Evolutionary conservation across 2,888 invertebrate species (phyloP).

Genomic region (Therioaphis trifolii): DNA sequence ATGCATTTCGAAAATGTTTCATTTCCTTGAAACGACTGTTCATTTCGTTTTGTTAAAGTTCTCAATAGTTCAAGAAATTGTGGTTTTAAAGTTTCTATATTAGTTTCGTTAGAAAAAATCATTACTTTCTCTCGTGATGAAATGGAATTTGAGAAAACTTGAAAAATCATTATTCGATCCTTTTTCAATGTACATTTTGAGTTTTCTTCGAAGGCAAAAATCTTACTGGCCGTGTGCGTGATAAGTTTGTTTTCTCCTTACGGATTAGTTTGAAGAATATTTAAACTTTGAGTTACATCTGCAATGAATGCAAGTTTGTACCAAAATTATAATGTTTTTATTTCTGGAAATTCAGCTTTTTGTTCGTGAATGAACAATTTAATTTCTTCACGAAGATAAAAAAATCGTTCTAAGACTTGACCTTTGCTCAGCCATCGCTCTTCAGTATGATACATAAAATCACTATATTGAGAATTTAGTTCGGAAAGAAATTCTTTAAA

Average conservation of each 20-base stretch:
- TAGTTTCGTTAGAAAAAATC: no score
- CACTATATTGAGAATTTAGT: no score
- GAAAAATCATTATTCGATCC: no score
- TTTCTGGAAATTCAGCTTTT: slow-evolving; percentile 63
- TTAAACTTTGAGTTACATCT: slow-evolving; percentile 23
- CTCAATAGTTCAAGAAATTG: neutral
- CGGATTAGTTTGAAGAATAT: slow-evolving; percentile 19
- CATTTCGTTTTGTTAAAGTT: slow-evolving; percentile 5
- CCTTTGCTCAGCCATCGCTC: no score
- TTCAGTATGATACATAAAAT: no score
- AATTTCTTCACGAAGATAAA: neutral
- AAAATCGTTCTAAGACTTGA: no score
- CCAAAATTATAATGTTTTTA: slow-evolving; percentile 24
- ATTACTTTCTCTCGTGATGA: neutral
- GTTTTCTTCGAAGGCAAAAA: no score
- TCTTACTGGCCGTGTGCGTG: slow-evolving; percentile 5
- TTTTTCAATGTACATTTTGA: no score
- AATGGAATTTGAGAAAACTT: no score
- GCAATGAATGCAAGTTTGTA: slow-evolving; percentile 9
- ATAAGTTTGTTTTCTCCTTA: slow-evolving; percentile 38
- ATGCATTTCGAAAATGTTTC: no score
- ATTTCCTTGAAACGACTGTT: neutral
- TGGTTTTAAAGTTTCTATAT: no score
- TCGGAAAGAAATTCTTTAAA: no score
- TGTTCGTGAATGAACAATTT: slow-evolving; percentile 41